Conservation (phyloP, 2,888 invertebrate genomes). For the Schizotus pectinicornis region DNA sequence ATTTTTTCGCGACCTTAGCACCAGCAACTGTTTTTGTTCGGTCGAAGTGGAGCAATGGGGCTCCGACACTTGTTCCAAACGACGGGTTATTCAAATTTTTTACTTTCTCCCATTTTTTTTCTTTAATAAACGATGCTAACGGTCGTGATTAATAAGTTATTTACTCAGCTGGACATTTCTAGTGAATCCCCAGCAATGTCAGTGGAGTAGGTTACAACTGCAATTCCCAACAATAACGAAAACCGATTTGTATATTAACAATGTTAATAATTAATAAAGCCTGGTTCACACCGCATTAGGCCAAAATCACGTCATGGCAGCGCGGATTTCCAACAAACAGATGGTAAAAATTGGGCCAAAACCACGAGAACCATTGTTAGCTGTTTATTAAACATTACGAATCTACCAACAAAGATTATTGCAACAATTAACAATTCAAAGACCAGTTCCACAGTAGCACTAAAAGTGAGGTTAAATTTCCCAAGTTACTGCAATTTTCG, state of each 20-base stretch:
- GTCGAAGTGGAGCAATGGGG: neutral
- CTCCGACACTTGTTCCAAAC: too few relatives aligned
- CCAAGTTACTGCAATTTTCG: too few relatives aligned
- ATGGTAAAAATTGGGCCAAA: too few relatives aligned
- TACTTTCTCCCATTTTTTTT: neutral
- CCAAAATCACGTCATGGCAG: too few relatives aligned
- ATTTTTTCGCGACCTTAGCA: slow-evolving; percentile 9
- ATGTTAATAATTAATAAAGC: slow-evolving; percentile 6
- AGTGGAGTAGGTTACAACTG: slow-evolving; percentile 25
- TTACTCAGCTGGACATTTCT: slow-evolving; percentile 4
- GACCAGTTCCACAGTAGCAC: too few relatives aligned
- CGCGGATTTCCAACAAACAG: too few relatives aligned
- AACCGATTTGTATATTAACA: slow-evolving; percentile 1
- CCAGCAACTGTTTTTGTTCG: neutral
- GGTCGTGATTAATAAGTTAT: slow-evolving; percentile 11
- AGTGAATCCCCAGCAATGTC: slow-evolving; percentile 6
- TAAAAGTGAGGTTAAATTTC: too few relatives aligned
- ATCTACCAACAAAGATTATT: too few relatives aligned
- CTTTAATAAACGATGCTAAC: slow-evolving; percentile 3
- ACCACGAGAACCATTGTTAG: too few relatives aligned
- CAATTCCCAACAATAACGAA: slow-evolving; percentile 12
- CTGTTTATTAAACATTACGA: too few relatives aligned
- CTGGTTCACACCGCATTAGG: slow-evolving; percentile 4
- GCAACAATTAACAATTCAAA: too few relatives aligned
- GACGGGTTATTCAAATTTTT: too few relatives aligned